phyloP scores from a whole-genome alignment of 2,888 invertebrate genomes.

The Philonicus albiceps region DNA sequence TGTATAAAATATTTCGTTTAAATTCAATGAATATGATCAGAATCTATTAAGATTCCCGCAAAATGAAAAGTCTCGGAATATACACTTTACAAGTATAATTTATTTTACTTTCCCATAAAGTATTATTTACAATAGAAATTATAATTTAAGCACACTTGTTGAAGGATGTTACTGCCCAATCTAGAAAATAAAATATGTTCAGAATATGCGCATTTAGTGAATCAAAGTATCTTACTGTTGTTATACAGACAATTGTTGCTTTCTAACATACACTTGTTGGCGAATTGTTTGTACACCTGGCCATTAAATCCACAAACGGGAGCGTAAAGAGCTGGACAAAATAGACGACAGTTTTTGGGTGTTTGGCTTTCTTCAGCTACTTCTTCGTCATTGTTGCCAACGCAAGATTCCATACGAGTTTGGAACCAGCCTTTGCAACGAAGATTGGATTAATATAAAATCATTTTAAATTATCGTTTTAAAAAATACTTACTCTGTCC shows the following conservation, averaged over 20 bases:
- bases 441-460: not conserved
- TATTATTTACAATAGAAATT: too few species aligned
- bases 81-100: too few species aligned
- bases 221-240: slow-evolving; percentile 19
- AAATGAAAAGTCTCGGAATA: too few species aligned
- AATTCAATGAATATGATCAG: too few species aligned
- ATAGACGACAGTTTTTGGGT: not conserved
- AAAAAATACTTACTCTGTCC: not conserved
- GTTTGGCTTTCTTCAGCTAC: not conserved
- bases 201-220: too few species aligned
- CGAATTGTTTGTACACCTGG: not conserved
- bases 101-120: too few species aligned
- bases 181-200: too few species aligned
- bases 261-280: slow-evolving; percentile 5
- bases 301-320: slow-evolving; percentile 33
- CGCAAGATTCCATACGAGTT: not conserved
- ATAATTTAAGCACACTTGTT: too few species aligned
- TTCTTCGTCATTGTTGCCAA: not conserved
- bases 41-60: too few species aligned
- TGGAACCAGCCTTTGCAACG: not conserved
- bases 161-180: not conserved
- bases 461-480: too few species aligned
- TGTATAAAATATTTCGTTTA: too few species aligned
- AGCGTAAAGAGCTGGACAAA: not conserved
- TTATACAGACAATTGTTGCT: not conserved